These are phyloP conservation scores for Dendronephthya gigantea DNA, from an alignment of 64 coral and sea anemone genomes.

Conservation along the genomic window DNA sequence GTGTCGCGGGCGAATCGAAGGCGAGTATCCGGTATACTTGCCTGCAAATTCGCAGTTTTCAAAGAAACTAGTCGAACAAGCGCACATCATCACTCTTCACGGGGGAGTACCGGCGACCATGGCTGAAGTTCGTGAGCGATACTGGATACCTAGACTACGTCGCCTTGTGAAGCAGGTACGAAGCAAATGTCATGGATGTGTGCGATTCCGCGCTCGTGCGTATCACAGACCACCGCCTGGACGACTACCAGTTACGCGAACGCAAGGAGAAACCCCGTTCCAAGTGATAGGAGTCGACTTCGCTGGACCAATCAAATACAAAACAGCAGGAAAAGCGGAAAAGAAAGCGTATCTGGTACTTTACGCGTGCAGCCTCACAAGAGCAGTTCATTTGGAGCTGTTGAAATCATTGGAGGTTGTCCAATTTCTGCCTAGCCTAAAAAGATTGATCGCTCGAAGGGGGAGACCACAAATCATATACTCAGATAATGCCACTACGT, in stretches of 20 bases:
- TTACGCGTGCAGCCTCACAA: conserved; percentile 36
- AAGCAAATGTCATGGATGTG: conserved; percentile 22
- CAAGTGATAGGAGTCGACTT: conserved; percentile 38
- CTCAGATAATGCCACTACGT: neutral
- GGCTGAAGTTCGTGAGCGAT: conserved; percentile 33
- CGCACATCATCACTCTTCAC: conserved; percentile 27
- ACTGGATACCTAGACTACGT: conserved; percentile 33
- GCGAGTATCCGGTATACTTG: conserved; percentile 1
- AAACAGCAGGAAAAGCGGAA: neutral
- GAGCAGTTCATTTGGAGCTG: conserved; percentile 15
- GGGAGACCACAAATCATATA: neutral
- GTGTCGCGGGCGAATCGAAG: neutral
- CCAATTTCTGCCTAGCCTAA: conserved; percentile 16
- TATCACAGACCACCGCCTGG: conserved; percentile 13
- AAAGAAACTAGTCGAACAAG: conserved; percentile 18
- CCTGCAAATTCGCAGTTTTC: neutral
- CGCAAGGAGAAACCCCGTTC: conserved; percentile 5
- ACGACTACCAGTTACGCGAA: neutral
- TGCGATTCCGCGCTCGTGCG: conserved; percentile 23
- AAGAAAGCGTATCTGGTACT: conserved; percentile 30
- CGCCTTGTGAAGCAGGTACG: neutral
- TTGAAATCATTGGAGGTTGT: conserved; percentile 23
- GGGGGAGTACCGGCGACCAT: conserved; percentile 38
- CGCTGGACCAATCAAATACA: conserved; percentile 5
- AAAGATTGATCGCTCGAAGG: conserved; percentile 10